Percentiles rank a stretch among this genome's conserved stretches.
Evolutionary conservation across 2,888 invertebrate species (phyloP).

Genomic region (Neelides folsomi): DNA sequence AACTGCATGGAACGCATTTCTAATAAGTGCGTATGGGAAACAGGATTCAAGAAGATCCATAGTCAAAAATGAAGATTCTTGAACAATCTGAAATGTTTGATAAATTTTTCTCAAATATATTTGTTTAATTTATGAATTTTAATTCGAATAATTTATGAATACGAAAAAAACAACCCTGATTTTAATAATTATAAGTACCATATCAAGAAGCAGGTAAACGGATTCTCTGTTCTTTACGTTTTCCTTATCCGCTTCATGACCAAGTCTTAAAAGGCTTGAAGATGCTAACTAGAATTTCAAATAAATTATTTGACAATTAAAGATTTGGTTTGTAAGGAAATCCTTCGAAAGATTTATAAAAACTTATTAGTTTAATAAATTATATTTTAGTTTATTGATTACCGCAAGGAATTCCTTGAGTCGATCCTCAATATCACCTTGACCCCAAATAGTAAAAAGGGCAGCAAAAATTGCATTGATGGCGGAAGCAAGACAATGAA

Average conservation of each 20-base stretch:
- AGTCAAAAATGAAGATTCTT: slow-evolving; percentile 93
- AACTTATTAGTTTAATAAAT: too few species aligned
- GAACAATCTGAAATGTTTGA: slow-evolving; percentile 59
- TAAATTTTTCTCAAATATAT: too few species aligned
- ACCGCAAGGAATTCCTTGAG: slow-evolving; percentile 83
- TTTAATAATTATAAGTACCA: slow-evolving; percentile 36
- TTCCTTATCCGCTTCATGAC: slow-evolving; percentile 91
- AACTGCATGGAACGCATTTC: slow-evolving; percentile 95
- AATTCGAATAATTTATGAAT: background rate
- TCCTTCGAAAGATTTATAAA: background rate
- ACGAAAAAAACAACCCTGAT: slow-evolving; percentile 1
- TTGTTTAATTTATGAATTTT: background rate
- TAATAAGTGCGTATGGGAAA: slow-evolving; percentile 93
- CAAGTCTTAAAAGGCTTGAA: slow-evolving; percentile 81
- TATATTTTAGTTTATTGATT: too few species aligned
- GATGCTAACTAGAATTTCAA: slow-evolving; percentile 57
- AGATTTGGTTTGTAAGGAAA: background rate
- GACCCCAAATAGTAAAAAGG: slow-evolving; percentile 87
- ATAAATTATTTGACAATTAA: background rate
- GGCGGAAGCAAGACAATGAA: slow-evolving; percentile 93
- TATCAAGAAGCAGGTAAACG: slow-evolving; percentile 87
- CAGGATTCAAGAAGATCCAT: slow-evolving; percentile 98
- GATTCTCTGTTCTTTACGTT: slow-evolving; percentile 87
- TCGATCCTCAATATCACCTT: slow-evolving; percentile 89
- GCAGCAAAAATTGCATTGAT: slow-evolving; percentile 94